Evolutionary conservation across 1,140 invertebrate genomes (phyloP).

Genomic region (Conopomorpha cramerella): DNA sequence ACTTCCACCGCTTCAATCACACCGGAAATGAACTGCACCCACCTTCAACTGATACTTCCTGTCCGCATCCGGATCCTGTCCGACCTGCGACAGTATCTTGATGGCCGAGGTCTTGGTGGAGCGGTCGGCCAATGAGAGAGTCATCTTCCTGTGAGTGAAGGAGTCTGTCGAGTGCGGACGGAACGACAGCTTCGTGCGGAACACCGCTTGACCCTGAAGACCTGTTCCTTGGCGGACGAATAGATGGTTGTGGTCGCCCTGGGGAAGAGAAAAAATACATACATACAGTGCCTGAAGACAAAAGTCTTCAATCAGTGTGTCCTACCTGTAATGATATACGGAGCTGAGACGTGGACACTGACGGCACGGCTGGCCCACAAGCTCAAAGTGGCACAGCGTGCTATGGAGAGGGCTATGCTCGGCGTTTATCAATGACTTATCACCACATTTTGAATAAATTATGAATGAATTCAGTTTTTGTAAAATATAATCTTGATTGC

Average conservation of each 20-base stretch:
- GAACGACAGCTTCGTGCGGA: slow-evolving; percentile 95
- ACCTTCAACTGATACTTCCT: slow-evolving; percentile 89
- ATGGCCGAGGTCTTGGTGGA: slow-evolving; percentile 97
- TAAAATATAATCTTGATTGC: too few species aligned
- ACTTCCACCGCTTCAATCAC: too few species aligned
- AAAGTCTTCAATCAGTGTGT: too few species aligned
- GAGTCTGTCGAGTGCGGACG: slow-evolving; percentile 97
- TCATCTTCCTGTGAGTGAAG: slow-evolving; percentile 99
- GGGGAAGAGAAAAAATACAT: slow-evolving; percentile 22
- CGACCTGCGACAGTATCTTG: slow-evolving; percentile 93
- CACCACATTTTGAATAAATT: too few species aligned
- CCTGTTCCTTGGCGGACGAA: slow-evolving; percentile 97
- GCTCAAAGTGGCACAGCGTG: too few species aligned
- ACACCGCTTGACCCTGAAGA: slow-evolving; percentile 96
- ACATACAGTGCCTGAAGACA: too few species aligned
- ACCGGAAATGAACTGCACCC: slow-evolving; percentile 7
- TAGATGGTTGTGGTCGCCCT: slow-evolving; percentile 92
- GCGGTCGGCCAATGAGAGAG: slow-evolving; percentile 93
- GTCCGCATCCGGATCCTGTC: slow-evolving; percentile 91
- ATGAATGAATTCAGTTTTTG: too few species aligned
- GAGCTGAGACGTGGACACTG: too few species aligned
- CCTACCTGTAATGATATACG: too few species aligned
- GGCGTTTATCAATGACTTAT: too few species aligned
- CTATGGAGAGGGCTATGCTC: too few species aligned
- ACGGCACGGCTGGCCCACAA: too few species aligned